Evolutionary conservation across 2,797 vertebrate genomes (phyloP).

Genomic region (Acanthopagrus latus): DNA sequence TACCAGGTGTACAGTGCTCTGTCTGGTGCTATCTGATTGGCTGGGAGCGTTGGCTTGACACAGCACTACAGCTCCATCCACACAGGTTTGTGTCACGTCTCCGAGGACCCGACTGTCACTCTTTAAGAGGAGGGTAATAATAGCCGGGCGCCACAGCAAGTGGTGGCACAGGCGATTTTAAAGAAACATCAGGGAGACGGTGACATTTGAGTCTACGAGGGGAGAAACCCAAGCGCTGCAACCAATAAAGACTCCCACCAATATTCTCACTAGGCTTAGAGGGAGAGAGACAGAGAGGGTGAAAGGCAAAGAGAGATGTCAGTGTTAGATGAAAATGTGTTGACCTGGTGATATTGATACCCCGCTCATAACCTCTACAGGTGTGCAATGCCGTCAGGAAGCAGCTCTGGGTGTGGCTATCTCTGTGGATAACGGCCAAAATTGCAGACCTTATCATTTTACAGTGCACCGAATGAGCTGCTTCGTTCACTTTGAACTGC

Average conservation of each 20-base stretch:
- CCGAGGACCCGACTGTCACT: constrained; percentile 85
- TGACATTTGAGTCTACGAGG: constrained; percentile 85
- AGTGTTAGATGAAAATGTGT: constrained; percentile 83
- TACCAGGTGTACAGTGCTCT: constrained; percentile 48
- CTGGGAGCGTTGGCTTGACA: constrained; percentile 74
- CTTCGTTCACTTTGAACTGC: constrained; percentile 47
- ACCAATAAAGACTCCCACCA: constrained; percentile 83
- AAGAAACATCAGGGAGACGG: constrained; percentile 85
- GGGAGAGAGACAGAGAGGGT: constrained; percentile 47
- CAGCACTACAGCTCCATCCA: constrained; percentile 80
- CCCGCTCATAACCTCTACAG: constrained; percentile 80
- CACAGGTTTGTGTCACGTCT: constrained; percentile 84
- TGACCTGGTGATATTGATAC: constrained; percentile 83
- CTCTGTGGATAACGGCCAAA: constrained; percentile 64
- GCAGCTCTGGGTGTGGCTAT: constrained; percentile 69
- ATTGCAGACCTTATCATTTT: constrained; percentile 69
- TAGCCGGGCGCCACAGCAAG: constrained; percentile 84
- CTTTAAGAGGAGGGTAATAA: constrained; percentile 88
- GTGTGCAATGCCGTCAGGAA: constrained; percentile 71
- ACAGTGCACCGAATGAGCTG: constrained; percentile 38
- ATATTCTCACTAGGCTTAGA: constrained; percentile 77
- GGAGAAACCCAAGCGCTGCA: constrained; percentile 81
- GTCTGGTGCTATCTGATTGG: constrained; percentile 76
- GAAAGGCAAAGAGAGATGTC: constrained; percentile 71
- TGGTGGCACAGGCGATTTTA: constrained; percentile 83